phyloP scores from a whole-genome alignment of 92 coral and sea anemone species.

The Porites rus region DNA sequence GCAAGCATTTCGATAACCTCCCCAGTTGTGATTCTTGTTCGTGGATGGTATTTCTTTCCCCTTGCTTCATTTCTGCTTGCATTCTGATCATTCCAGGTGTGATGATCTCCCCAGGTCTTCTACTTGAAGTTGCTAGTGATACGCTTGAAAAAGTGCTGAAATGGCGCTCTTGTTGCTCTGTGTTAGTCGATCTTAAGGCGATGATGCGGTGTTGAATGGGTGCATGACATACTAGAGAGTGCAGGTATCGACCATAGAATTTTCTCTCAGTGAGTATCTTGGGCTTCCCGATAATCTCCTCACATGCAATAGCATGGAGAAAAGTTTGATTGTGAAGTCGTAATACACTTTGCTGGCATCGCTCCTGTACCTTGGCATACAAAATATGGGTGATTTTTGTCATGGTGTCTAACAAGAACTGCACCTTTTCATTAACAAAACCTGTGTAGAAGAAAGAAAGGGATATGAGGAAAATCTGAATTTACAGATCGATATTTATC shows the following conservation, averaged over 20 bases:
- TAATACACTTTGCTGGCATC: conserved; percentile 51
- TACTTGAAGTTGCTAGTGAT: conserved; percentile 26
- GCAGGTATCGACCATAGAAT: conserved; percentile 54
- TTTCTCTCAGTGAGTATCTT: conserved; percentile 33
- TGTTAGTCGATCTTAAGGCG: conserved; percentile 42
- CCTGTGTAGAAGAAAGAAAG: neutral
- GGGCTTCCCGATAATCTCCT: conserved; percentile 47
- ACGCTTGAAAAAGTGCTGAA: conserved; percentile 14
- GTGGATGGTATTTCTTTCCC: conserved; percentile 24
- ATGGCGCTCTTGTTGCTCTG: conserved; percentile 26
- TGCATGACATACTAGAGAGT: conserved; percentile 36
- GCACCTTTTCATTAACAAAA: conserved; percentile 35
- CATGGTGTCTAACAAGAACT: conserved; percentile 57
- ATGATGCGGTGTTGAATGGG: conserved; percentile 36
- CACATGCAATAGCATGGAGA: conserved; percentile 56
- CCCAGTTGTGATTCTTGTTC: conserved; percentile 42
- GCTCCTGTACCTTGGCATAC: conserved; percentile 36
- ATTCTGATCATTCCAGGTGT: conserved; percentile 5
- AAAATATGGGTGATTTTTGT: conserved; percentile 57
- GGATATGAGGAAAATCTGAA: neutral
- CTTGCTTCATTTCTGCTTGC: conserved; percentile 37
- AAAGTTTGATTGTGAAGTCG: conserved; percentile 51
- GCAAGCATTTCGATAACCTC: conserved; percentile 30
- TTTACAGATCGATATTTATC: neutral
- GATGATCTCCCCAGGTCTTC: conserved; percentile 51